Evolutionary conservation across 2,113 vertebrate species (phyloP), one percentile per base, ranked within the genome.

Genomic region (Mastomys coucha): DNA sequence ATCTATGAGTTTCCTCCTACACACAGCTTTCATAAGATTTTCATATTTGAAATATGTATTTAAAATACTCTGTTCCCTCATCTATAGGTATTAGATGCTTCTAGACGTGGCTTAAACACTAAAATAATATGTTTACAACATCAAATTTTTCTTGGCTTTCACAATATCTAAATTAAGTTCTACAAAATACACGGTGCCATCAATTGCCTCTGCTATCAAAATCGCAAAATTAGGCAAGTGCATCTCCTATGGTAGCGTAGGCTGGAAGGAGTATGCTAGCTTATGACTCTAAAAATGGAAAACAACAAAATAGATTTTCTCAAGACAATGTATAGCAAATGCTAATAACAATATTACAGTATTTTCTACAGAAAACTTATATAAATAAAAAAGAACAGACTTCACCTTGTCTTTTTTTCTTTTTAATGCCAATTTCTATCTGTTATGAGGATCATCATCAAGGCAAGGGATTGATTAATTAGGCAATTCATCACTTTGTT

Each of bases 401-500:
- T 70, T 80, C 69, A n/a, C 85, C 93, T 91, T 76, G 87, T 13
- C 81, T 51, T 93, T 93, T 75, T 17, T 81, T 81, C 56, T 19
- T 39, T 58, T 24, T 17, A 60, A 75, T 97, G 90, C 63, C 92
- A 92, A 95, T 91, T 75, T 70, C 31, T 78, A 33, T 89, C 17
- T 89, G 45, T 65, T 91, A 78, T 20, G 63, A 39, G 75, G 69
- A 93, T 96, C 93, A 94, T 91, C 56, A 58, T 51, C 82, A 91
- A 93, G 84, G 22, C 3, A 60, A 89, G 42, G 9, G 67, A 91
- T 87, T 81, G 88, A 96, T 95, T 94, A 72, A 96, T 95, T 92
- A 56, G 95, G 89, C 92, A 92, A 95, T 82, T 78, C 63, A 94
- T 96, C 51, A 93, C 73, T 96, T 96, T 53, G 92, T 77, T 89